Conservation (phyloP, 2,797 vertebrate genomes). For the Buphagus erythrorhynchus region DNA sequence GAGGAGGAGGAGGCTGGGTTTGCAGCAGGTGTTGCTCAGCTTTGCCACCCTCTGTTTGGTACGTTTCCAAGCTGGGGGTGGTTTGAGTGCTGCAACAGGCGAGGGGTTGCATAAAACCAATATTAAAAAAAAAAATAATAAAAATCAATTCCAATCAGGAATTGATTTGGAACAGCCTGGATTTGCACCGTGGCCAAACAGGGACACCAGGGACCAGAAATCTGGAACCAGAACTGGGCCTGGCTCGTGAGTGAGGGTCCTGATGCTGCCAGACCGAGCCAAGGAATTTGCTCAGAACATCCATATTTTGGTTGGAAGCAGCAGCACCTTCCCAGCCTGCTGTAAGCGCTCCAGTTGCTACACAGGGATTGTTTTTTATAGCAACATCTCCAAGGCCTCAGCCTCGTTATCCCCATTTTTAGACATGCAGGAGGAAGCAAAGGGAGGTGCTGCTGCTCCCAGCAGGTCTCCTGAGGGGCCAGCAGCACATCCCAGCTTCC, state of each 20-base stretch:
- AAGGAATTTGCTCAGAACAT: neutral
- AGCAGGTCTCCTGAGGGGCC: neutral
- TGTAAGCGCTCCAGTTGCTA: neutral
- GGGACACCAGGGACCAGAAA: neutral
- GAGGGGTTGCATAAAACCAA: neutral
- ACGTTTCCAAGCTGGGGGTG: neutral
- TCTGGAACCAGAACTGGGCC: neutral
- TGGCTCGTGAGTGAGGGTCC: neutral
- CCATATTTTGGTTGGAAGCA: neutral
- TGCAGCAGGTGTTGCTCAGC: neutral
- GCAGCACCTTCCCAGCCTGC: neutral
- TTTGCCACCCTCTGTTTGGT: neutral
- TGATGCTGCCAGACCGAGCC: neutral
- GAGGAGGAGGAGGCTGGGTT: neutral
- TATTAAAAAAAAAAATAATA: too few species aligned
- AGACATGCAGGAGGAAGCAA: neutral
- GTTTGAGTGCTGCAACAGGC: neutral
- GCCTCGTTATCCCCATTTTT: slow-evolving; percentile 11
- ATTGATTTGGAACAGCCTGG: neutral
- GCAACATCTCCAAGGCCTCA: slow-evolving; percentile 33
- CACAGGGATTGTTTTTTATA: neutral
- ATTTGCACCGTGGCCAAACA: too few species aligned
- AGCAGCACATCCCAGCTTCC: neutral
- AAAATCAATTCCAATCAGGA: too few species aligned
- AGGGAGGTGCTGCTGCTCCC: slow-evolving; percentile 4